Percentiles rank a stretch among this genome's conserved stretches.
Conservation (phyloP, 2,113 vertebrate genomes). For the Actenoides hombroni region DNA sequence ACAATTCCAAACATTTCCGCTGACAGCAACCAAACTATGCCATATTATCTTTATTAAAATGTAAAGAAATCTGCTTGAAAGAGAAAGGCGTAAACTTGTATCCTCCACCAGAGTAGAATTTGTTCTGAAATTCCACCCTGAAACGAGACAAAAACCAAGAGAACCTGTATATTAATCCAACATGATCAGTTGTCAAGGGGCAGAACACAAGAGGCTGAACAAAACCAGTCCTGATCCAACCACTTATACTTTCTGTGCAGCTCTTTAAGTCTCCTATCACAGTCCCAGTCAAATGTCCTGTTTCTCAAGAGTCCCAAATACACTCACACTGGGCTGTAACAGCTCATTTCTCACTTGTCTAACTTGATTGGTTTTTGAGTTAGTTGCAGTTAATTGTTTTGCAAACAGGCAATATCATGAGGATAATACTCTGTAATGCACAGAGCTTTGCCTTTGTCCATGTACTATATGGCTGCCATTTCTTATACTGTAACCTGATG, state of each 20-base stretch:
- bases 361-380: neutral
- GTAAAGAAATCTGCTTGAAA: conserved; percentile 86
- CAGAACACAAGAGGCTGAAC: neutral
- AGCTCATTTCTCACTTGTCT: neutral
- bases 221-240: neutral
- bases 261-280: neutral
- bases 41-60: conserved; percentile 79
- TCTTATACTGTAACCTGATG: neutral
- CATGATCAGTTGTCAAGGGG: neutral
- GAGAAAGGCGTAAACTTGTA: conserved; percentile 93
- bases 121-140: conserved; percentile 99
- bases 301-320: neutral
- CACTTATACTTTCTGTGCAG: neutral
- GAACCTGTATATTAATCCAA: neutral
- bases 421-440: neutral
- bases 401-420: neutral
- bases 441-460: neutral
- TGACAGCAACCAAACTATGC: conserved; percentile 67
- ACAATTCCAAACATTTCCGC: neutral
- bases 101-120: conserved; percentile 92
- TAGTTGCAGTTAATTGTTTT: neutral
- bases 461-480: accelerated
- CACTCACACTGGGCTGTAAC: neutral
- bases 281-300: neutral
- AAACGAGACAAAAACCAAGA: conserved; percentile 23